These are phyloP conservation scores for Procambarus clarkii DNA, from an alignment of 1,140 invertebrate species.

Conservation along the genomic window DNA sequence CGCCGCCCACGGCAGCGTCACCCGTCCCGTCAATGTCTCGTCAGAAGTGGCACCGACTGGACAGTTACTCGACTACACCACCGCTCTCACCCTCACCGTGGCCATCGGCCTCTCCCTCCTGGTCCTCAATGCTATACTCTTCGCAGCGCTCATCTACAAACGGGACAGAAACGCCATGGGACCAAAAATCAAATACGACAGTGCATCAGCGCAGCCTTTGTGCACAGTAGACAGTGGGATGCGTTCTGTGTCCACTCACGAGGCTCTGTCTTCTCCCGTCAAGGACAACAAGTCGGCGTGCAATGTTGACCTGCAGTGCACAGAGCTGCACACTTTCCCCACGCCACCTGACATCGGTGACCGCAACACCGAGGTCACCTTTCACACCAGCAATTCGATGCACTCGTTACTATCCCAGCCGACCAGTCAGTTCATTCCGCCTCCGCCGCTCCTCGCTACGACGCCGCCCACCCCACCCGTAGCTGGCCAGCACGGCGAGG, in stretches of 20 bases:
- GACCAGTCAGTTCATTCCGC: conserved; percentile 71
- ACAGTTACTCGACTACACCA: conserved; percentile 81
- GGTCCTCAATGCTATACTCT: conserved; percentile 93
- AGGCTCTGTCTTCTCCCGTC: conserved; percentile 63
- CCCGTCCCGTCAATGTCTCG: conserved; percentile 48
- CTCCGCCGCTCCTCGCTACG: conserved; percentile 65
- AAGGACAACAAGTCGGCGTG: conserved; percentile 65
- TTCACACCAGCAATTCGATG: conserved; percentile 63
- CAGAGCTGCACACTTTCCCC: conserved; percentile 70
- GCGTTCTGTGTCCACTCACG: conserved; percentile 65
- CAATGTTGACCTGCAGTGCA: conserved; percentile 70
- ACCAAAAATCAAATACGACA: conserved; percentile 72
- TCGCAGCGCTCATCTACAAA: conserved; percentile 94
- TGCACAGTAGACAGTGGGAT: conserved; percentile 71
- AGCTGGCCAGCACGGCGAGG: conserved; percentile 26
- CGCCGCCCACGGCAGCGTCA: conserved; percentile 63
- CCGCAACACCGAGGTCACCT: conserved; percentile 71
- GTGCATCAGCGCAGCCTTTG: conserved; percentile 68
- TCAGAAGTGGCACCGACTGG: conserved; percentile 4
- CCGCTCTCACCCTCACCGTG: conserved; percentile 92
- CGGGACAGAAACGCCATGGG: conserved; percentile 78
- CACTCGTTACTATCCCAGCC: conserved; percentile 59
- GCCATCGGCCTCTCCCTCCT: conserved; percentile 93
- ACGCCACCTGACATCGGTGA: conserved; percentile 71
- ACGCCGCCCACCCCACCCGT: conserved; percentile 56